These are phyloP conservation scores for Drosophila serrata DNA, from an alignment of 1,140 invertebrate species.

Conservation along the genomic window DNA sequence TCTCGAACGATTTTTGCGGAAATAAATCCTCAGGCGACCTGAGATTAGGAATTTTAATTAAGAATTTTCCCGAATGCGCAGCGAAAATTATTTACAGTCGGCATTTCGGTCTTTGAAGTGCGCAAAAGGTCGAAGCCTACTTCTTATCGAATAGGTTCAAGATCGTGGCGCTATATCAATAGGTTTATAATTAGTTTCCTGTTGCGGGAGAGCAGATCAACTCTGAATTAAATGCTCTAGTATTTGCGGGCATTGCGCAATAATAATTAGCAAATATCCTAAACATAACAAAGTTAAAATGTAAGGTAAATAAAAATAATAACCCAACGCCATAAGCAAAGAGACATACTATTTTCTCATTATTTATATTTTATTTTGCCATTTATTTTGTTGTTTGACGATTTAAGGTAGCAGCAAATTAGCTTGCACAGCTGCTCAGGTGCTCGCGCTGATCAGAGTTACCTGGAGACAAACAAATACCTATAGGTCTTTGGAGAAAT, in stretches of 20 bases:
- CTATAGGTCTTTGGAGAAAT: not conserved
- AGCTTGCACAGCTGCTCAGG: conserved; percentile 69
- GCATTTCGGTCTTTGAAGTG: conserved; percentile 32
- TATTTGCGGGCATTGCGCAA: conserved; percentile 37
- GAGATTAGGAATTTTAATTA: conserved; percentile 55
- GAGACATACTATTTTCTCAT: conserved; percentile 34
- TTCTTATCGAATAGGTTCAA: conserved; percentile 48
- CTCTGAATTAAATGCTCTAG: conserved; percentile 49
- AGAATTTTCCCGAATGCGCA: conserved; percentile 34
- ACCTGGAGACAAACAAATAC: not conserved
- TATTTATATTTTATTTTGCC: conserved; percentile 40
- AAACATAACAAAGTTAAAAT: conserved; percentile 21
- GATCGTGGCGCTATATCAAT: conserved; percentile 45
- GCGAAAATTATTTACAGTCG: conserved; percentile 37
- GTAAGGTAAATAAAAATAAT: conserved; percentile 31
- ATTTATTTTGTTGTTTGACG: conserved; percentile 25
- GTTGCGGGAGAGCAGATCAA: conserved; percentile 27
- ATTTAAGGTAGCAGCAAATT: conserved; percentile 55
- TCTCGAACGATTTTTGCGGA: not conserved
- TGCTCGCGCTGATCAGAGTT: conserved; percentile 12
- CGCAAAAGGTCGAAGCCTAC: conserved; percentile 27
- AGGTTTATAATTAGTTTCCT: conserved; percentile 43
- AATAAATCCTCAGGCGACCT: conserved; percentile 23
- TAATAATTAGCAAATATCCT: conserved; percentile 3
- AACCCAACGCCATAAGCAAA: conserved; percentile 18